Base-by-base conservation (phyloP, 2,888 invertebrate species). In the Rhagophthalmus giganteus region DNA sequence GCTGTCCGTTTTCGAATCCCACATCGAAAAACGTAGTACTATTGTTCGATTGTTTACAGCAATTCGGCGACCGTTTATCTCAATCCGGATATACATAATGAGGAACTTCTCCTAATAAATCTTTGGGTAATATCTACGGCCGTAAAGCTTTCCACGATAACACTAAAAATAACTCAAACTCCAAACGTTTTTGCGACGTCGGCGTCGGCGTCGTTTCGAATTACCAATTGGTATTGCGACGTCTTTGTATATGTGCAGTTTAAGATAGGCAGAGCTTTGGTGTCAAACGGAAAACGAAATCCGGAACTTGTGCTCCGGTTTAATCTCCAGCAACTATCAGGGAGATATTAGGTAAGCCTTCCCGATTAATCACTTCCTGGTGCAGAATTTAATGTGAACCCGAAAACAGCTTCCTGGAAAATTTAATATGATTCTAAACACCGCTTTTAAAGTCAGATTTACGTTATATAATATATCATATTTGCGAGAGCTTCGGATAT, bases 341-440 rank as follows among this genome's bases (percentile, higher is more conserved):
- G 16, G 27, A 26, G 33, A 44, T 33, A 34, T 44, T 42, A 44
- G 42, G 42, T 44, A 44, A 44, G 34, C 42, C 42, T 25, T 13
- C 33, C 34, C 34, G 34, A 44, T 44, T 44, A 44, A 44, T 44
- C 42, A 44, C 34, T 44, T 44, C 34, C 42, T 44, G 26, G 42
- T 44, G 20, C 20, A 20, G 20, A 20, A 20, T 20, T 20, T 20
- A 20, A 39, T 39, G 39, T 26, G 39, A 39, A 14, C 39, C 39
- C 39, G 28, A 39, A 39, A 28, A 39, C 39, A 39, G 39, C 39
- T 27, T 39, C 28, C 12, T 13, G 39, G 39, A 39, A 39, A 39
- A 39, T 39, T 27, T 39, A 39, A 39, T 39, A 39, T 39, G 39
- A 39, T 20, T 39, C 39, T 28, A 39, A 39, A 39, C 39, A 39